These are phyloP conservation scores for Notarius quadriscutis DNA, from an alignment of 2,113 vertebrate genomes.

Conservation along the genomic window DNA sequence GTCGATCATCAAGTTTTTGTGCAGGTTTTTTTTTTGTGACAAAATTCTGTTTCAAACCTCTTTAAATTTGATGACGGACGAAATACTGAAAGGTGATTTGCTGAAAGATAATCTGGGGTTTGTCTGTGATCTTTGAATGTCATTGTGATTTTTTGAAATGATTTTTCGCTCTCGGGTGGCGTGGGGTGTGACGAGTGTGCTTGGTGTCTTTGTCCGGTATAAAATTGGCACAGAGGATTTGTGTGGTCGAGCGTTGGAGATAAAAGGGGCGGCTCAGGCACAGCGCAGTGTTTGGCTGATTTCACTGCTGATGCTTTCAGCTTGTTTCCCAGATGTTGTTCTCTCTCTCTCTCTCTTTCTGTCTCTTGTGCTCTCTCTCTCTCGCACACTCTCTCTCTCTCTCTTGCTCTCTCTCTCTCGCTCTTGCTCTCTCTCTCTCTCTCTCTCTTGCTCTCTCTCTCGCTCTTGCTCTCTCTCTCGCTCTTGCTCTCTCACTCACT, in stretches of 20 bases:
- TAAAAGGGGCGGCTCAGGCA: neutral
- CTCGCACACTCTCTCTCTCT: neutral
- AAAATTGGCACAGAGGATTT: neutral
- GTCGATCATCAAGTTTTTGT: neutral
- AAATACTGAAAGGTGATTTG: too few species aligned
- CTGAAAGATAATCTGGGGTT: too few species aligned
- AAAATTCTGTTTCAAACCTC: too few species aligned
- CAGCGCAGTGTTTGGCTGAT: neutral
- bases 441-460: neutral
- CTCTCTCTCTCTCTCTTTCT: neutral
- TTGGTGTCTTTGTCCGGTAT: neutral
- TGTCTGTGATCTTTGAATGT: neutral
- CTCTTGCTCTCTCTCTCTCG: neutral
- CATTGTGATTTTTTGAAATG: neutral
- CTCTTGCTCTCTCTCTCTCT: neutral
- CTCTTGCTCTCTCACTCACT: neutral
- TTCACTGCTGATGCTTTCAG: slow-evolving; percentile 9
- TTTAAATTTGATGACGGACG: too few species aligned
- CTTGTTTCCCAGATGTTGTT: slow-evolving; percentile 28
- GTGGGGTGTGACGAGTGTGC: neutral
- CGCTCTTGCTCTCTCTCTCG: neutral
- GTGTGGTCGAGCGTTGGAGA: neutral
- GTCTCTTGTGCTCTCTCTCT: neutral
- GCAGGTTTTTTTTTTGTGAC: neutral
- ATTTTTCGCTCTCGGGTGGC: too few species aligned